phyloP scores from a whole-genome alignment of 2,797 vertebrate species.

The Prionace glauca region DNA sequence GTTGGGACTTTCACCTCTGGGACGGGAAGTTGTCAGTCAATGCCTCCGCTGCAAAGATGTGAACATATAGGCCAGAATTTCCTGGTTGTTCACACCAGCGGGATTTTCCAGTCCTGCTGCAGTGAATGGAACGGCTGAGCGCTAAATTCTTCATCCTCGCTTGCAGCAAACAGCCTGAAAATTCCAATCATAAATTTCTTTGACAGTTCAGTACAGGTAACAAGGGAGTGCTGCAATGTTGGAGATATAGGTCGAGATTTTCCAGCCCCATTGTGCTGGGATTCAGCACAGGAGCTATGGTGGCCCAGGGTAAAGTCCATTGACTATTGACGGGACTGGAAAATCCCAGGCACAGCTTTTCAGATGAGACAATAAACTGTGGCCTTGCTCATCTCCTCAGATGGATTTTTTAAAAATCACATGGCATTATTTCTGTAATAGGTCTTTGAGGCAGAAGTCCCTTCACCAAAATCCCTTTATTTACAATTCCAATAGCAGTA shows the following conservation, averaged over 20 bases:
- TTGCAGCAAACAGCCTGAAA: too few species aligned
- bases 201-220: not conserved
- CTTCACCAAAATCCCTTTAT: too few species aligned
- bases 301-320: too few species aligned
- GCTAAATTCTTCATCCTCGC: too few species aligned
- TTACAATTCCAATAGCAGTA: too few species aligned
- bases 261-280: too few species aligned
- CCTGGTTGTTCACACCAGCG: too few species aligned
- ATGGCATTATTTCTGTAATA: not conserved
- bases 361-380: not conserved
- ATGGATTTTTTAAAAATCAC: not conserved
- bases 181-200: not conserved
- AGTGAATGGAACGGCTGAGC: too few species aligned
- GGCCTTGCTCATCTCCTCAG: not conserved
- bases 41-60: not conserved
- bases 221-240: not conserved
- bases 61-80: not conserved
- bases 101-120: too few species aligned
- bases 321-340: too few species aligned
- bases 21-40: not conserved
- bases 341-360: not conserved
- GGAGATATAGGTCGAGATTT: not conserved
- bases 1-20: not conserved
- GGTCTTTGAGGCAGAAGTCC: too few species aligned
- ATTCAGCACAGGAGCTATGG: too few species aligned